Evolutionary conservation across 2,888 invertebrate genomes (phyloP), one percentile per base, ranked within the genome.

Genomic region (Saturnia japonica): DNA sequence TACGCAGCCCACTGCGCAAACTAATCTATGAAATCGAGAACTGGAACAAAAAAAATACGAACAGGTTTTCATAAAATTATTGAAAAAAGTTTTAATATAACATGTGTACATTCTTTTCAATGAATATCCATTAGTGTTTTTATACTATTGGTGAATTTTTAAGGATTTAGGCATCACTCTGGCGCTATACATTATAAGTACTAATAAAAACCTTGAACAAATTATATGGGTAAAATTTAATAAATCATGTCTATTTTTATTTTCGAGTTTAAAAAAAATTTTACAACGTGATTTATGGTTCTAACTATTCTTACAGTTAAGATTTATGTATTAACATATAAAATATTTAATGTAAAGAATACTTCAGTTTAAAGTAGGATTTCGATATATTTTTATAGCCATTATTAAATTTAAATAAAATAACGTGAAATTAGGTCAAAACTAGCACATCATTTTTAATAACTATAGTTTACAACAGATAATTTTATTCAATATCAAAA

Each of bases 1-100:
- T 87, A 89, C 93, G 92, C 93, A 88, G 83, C 85, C 83, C 88
- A 87, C 90, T 94, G 93, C 93, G 93, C 93, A 93, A 90, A 90
- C 87, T 89, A 85, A 85, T 82, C 82, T 80, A 87, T 78, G 83
- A 82, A 81, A 82, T 81, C 75, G 81, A 86, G 87, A 89, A 88
- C 84, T 88, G 79, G 87, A 82, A 78, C 85, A 81, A 81, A 82
- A 79, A 80, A 78, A 77, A 80, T 54, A 66, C 34, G 47, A 67
- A 67, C 22, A 64, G 19, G 57, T 12, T 9, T 60, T 25, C 3
- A 28, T 28, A 25, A 14, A 60, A 3, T 28, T 14, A 22, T 54
- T 1, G n/a, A 22, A 54, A 25, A 14, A 28, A 51, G 28, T 25
- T 60, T 4, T 25, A 12, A 57, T 12, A 57, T 57, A 11, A 25